phyloP scores from a whole-genome alignment of 92 coral and sea anemone species.

The Pocillopora grandis region DNA sequence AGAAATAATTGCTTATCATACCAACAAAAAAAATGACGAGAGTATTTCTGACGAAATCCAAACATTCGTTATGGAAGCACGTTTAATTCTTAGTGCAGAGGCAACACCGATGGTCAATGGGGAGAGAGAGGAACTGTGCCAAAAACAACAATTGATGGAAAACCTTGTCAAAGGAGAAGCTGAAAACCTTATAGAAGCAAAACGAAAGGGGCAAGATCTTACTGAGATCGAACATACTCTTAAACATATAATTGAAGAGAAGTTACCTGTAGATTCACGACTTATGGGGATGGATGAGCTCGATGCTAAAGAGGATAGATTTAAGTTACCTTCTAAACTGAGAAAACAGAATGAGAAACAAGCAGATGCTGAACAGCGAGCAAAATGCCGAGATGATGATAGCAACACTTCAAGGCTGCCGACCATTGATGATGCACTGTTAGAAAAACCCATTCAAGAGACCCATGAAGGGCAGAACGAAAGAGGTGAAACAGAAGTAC shows the following conservation, averaged over 20 bases:
- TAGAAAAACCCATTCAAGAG: neutral
- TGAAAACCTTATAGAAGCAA: constrained; percentile 27
- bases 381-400: constrained; percentile 9
- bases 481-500: neutral
- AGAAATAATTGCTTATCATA: neutral
- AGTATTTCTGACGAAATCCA: neutral
- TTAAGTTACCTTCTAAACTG: neutral
- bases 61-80: neutral
- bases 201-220: constrained; percentile 35
- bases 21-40: neutral
- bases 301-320: neutral
- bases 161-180: constrained; percentile 43
- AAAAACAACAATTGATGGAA: constrained; percentile 37
- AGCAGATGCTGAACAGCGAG: neutral
- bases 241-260: constrained; percentile 13
- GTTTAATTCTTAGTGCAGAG: neutral
- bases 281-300: neutral
- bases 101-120: neutral
- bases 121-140: constrained; percentile 15
- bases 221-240: constrained; percentile 41
- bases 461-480: neutral
- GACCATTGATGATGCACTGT: neutral
- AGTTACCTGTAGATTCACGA: constrained; percentile 9
- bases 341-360: neutral
- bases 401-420: neutral